Evolutionary conservation across 2,888 invertebrate genomes (phyloP).

Genomic region (Rhimphoctona megacephalus): DNA sequence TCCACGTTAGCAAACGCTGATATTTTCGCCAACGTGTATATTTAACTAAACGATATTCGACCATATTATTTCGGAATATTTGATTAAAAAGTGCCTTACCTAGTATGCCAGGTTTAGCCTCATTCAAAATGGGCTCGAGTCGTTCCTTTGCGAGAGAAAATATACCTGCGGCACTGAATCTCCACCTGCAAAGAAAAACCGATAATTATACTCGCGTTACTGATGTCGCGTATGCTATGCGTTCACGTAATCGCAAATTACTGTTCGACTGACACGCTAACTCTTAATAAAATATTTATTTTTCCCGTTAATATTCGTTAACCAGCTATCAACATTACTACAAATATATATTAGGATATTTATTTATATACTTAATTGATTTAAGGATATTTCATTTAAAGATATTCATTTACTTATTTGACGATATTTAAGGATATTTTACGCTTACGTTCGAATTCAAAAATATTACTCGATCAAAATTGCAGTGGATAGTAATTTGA

Average conservation of each 20-base stretch:
- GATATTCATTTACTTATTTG: too few relatives aligned
- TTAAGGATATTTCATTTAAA: too few relatives aligned
- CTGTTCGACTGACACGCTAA: background rate
- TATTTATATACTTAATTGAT: too few relatives aligned
- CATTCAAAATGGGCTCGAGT: conserved; percentile 85
- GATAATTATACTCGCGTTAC: conserved; percentile 52
- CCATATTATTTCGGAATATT: background rate
- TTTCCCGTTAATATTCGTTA: background rate
- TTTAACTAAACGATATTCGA: background rate
- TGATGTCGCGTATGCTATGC: conserved; percentile 10
- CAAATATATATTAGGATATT: background rate
- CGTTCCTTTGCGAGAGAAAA: conserved; percentile 85
- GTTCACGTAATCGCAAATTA: background rate
- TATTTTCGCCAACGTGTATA: background rate
- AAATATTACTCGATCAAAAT: too few relatives aligned
- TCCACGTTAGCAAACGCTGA: background rate
- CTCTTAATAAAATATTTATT: background rate
- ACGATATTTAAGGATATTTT: background rate
- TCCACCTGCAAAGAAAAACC: conserved; percentile 78
- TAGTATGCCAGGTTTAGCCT: conserved; percentile 85
- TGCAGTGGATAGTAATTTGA: too few relatives aligned
- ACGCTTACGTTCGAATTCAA: background rate
- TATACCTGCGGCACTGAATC: conserved; percentile 84
- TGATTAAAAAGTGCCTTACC: conserved; percentile 79
- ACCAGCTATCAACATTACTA: background rate